Base-by-base conservation (phyloP, 2,888 invertebrate species). In the Salpingus planirostris region DNA sequence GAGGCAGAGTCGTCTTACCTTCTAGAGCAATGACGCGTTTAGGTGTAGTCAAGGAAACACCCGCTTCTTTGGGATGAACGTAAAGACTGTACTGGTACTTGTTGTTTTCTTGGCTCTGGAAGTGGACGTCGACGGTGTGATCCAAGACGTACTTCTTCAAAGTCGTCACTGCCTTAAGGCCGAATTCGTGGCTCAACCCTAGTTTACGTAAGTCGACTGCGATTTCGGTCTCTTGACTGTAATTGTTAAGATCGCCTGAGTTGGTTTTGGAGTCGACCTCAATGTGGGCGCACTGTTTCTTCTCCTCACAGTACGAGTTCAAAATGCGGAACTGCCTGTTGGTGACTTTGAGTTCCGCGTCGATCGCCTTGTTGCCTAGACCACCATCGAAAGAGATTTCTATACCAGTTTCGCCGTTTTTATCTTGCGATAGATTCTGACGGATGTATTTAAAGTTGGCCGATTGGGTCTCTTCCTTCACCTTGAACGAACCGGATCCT, bases 271-370 rank as follows among this genome's bases (percentile, higher is more conserved):
- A 71, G 48, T 75, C 70, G n/a, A 79, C 52, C 49, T 85, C 83
- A 12, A 81, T 70, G 51, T 82, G 77, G 0, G 81, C 80, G 54
- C 86, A 86, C 46, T 84, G 79, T 38, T 81, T 80, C 64, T 80
- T 82, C 55, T 82, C 80, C 46, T 85, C 83, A 57, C 86, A 86
- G 57, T 80, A 78, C 7, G 82, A 78, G 42, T 78, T 71, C 8
- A 78, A 74, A 26, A 75, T 68, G 50, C 80, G 76, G 57, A 82
- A 76, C 44, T 83, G 81, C 41, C 80, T 71, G 62, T 81, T 79
- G 23, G 85, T 81, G 28, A 78, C 56, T 46, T 82, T 81, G 1
- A 79, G 64, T 46, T 82, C 82, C 0, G 78, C 74, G 3, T 81
- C 78, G 33, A 81, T 71, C 43, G 79, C 82, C 39, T 76, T 75